Conservation (phyloP, 2,113 vertebrate genomes). For the Takifugu bimaculatus region DNA sequence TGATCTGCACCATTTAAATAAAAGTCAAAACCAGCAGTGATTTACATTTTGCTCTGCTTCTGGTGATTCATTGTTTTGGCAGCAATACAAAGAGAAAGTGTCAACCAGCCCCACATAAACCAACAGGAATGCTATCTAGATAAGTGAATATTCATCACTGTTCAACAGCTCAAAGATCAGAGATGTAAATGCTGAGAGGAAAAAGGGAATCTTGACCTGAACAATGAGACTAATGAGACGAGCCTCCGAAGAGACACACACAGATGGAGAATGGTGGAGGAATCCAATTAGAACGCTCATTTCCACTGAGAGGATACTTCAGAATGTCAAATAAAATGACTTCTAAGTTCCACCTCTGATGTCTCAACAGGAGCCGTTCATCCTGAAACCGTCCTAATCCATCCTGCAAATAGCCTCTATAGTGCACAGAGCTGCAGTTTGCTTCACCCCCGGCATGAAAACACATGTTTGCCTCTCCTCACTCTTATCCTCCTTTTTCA, state of each 20-base stretch:
- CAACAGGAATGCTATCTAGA: constrained; percentile 6
- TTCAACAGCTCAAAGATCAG: constrained; percentile 9
- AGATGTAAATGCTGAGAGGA: constrained; percentile 1
- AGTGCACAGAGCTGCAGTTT: constrained; percentile 28
- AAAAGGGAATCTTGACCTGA: constrained; percentile 16
- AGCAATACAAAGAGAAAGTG: neutral
- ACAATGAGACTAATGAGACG: constrained; percentile 30
- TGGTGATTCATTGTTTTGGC: no score
- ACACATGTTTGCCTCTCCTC: neutral
- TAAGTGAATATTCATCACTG: constrained; percentile 22
- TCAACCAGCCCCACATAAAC: neutral
- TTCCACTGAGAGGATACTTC: constrained; percentile 44
- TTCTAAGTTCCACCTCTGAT: constrained; percentile 9
- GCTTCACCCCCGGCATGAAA: neutral
- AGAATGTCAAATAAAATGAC: constrained; percentile 37
- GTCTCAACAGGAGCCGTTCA: constrained; percentile 26
- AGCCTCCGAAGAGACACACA: constrained; percentile 8
- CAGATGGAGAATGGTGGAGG: constrained; percentile 9
- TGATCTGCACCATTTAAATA: no score
- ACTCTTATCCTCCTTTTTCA: neutral
- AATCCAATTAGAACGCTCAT: constrained; percentile 50
- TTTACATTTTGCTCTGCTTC: no score
- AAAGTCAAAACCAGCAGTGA: no score
- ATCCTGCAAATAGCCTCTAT: constrained; percentile 14
- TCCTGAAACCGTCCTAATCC: constrained; percentile 26